A percentile compares a stretch with the other conserved stretches of the same genome.
phyloP scores from a whole-genome alignment of 37 sponge, comb jelly and placozoan species.

The Hexactinellida sp. region DNA sequence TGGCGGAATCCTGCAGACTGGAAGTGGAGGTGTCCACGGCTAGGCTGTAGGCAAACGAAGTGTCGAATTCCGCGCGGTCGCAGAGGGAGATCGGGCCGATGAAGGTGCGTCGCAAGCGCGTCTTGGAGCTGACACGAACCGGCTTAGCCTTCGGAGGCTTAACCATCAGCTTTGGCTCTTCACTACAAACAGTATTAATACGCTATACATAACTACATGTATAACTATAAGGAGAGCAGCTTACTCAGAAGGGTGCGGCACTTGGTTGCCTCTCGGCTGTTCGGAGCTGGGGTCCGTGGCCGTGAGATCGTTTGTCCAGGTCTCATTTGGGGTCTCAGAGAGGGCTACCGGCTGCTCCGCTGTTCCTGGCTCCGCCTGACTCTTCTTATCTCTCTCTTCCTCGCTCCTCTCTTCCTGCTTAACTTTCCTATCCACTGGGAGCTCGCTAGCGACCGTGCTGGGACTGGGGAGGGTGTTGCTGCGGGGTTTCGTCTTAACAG shows the following conservation, averaged over 20 bases:
- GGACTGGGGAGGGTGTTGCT: neutral
- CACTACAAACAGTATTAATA: neutral
- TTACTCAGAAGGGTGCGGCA: neutral
- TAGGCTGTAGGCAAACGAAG: neutral
- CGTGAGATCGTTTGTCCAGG: neutral
- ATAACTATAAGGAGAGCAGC: neutral
- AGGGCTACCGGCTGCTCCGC: neutral
- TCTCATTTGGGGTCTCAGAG: neutral
- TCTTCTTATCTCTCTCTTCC: neutral
- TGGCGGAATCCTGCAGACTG: neutral
- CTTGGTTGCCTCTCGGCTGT: neutral
- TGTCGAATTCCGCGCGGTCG: neutral
- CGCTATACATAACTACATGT: neutral
- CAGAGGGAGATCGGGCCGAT: neutral
- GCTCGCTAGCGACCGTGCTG: neutral
- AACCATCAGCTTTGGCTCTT: neutral
- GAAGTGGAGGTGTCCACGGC: neutral
- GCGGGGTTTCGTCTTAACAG: neutral
- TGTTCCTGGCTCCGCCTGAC: neutral
- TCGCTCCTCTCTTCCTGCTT: neutral
- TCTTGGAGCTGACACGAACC: neutral
- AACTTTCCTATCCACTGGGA: neutral
- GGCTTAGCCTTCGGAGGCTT: neutral
- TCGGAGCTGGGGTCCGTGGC: neutral
- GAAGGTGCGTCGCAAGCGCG: neutral